These are phyloP conservation scores for Acanthis flammea DNA, from an alignment of 2,797 vertebrate species.

Conservation along the genomic window DNA sequence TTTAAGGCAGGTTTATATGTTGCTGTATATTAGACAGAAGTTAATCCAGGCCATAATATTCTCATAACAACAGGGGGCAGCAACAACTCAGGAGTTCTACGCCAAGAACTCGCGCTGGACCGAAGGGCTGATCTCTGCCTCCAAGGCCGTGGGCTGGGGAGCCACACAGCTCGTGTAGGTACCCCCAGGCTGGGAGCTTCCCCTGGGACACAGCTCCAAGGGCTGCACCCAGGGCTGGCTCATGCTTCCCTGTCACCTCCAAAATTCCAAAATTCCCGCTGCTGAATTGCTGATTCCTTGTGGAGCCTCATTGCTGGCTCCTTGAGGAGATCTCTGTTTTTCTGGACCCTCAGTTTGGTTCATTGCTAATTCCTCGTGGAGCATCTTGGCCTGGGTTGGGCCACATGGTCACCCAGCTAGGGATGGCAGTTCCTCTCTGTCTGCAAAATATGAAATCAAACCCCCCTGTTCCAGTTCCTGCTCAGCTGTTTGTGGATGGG, in stretches of 20 bases:
- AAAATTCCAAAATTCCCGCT: neutral
- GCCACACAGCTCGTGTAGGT: conserved; percentile 97
- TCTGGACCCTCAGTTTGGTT: neutral
- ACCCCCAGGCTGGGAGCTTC: neutral
- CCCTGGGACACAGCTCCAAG: accelerated
- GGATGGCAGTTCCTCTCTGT: neutral
- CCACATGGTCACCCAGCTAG: accelerated
- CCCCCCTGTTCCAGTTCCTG: neutral
- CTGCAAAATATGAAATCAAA: neutral
- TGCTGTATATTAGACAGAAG: accelerated
- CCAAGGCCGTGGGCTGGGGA: conserved; percentile 98
- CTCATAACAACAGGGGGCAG: conserved; percentile 84
- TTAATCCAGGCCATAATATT: neutral
- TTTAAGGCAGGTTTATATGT: neutral
- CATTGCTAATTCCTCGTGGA: neutral
- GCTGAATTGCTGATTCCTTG: neutral
- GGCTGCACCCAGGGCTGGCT: neutral
- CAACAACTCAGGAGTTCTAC: conserved; percentile 92
- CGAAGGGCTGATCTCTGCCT: conserved; percentile 95
- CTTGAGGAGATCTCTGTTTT: neutral
- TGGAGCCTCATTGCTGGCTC: neutral
- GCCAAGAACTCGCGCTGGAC: conserved; percentile 98
- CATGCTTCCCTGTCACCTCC: neutral
- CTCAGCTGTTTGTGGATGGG: neutral
- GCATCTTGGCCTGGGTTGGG: accelerated